Evolutionary conservation across 2,113 vertebrate species (phyloP), one percentile per base, ranked within the genome.

Genomic region (Macroglossus sobrinus): DNA sequence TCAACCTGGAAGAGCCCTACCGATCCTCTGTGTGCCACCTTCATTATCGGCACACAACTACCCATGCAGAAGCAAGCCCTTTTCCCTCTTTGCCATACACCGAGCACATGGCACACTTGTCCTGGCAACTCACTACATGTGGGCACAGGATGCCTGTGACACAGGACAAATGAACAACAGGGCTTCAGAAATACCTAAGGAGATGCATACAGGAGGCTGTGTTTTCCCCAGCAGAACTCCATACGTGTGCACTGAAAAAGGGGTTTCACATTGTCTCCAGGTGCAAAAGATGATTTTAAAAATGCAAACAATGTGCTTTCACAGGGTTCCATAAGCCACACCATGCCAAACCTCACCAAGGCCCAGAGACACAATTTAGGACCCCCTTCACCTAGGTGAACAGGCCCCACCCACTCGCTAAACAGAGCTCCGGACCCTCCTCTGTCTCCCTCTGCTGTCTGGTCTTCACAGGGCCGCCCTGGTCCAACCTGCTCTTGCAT

Each of bases 391-490:
- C 7, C 40, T 43, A 61, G 38, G 35, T 40, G 4, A n/a, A n/a
- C n/a, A n/a, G n/a, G 19, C 16, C 38, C 26, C 1, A 5, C n/a
- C 40, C 33, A 35, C 19, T 16, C 16, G 47, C 11, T 10, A 9
- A 40, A 3, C 35, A 28, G 55, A 1, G 1, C 0, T 5, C 50
- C 7, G 50, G 14, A 59, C 15, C 10, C 5, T 74, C 19, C 16
- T 16, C 16, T 16, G 14, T 35, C 43, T 50, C 47, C 3, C n/a
- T 45, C 81, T 81, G 18, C 12, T 6, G 1, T n/a, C 16, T 12
- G 13, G 33, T 15, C 59, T 26, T 7, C 7, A 21, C n/a, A 11
- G 45, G 21, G 35, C 69, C n/a, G 0, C 16, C 19, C 16, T 61
- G 15, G 18, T 28, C 88, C 24, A 64, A 40, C 35, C 30, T 50